phyloP scores from a whole-genome alignment of 2,888 invertebrate species.

The Hyles lineata region DNA sequence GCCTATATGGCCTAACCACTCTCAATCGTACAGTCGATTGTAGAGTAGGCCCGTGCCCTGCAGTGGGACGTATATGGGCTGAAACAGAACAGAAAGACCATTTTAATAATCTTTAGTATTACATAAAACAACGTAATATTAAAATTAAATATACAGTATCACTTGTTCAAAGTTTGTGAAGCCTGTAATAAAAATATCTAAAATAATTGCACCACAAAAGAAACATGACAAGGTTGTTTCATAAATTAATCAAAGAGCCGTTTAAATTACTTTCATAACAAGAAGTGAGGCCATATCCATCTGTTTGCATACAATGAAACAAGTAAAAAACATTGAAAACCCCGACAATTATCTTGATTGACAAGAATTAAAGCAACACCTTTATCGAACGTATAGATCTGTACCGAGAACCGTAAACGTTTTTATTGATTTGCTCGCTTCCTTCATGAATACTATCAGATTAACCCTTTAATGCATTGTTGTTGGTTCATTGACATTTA shows the following conservation, averaged over 20 bases:
- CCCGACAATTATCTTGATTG: constrained; percentile 32
- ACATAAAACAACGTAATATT: too few species aligned
- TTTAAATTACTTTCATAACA: background rate
- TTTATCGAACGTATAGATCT: constrained; percentile 30
- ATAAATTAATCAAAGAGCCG: background rate
- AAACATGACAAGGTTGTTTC: background rate
- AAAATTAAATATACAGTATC: too few species aligned
- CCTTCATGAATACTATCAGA: constrained; percentile 32
- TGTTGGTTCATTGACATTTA: constrained; percentile 10
- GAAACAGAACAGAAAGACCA: too few species aligned
- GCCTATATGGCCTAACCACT: too few species aligned
- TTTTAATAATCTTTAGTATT: too few species aligned
- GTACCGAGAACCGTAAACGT: constrained; percentile 31
- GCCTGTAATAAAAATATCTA: background rate
- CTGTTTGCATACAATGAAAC: constrained; percentile 17
- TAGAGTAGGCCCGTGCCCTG: too few species aligned
- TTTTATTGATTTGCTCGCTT: constrained; percentile 30
- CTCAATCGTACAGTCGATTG: too few species aligned
- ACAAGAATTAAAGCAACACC: constrained; percentile 32
- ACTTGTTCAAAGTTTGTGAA: background rate
- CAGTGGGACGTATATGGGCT: too few species aligned
- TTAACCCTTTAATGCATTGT: constrained; percentile 29
- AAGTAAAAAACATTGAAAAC: constrained; percentile 19
- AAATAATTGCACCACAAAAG: background rate
- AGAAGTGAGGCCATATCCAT: background rate